Conservation (phyloP, 2,888 invertebrate genomes). For the Aelia acuminata region DNA sequence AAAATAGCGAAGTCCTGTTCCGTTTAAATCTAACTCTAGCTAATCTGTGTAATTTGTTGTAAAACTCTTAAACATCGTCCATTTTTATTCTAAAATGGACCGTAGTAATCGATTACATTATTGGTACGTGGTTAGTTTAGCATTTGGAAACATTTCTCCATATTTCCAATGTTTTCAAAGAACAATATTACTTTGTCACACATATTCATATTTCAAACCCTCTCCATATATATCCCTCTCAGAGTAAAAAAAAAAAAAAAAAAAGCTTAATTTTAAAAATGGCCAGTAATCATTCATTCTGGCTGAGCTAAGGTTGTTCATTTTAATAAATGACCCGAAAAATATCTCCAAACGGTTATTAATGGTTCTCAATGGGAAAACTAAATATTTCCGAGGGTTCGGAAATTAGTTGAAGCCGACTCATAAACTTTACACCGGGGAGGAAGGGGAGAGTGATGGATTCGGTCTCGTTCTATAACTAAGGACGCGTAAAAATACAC, state of each 20-base stretch:
- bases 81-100: no score
- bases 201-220: not conserved
- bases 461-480: slow-evolving; percentile 29
- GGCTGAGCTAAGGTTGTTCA: not conserved
- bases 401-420: slow-evolving; percentile 37
- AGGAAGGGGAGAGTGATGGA: slow-evolving; percentile 25
- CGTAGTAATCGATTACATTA: no score
- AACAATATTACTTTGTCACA: not conserved
- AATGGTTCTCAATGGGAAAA: slow-evolving; percentile 37
- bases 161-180: no score
- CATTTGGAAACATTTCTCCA: no score
- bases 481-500: slow-evolving; percentile 51
- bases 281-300: not conserved
- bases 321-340: slow-evolving; percentile 8
- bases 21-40: no score
- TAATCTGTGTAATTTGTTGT: no score
- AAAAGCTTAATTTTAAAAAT: slow-evolving; percentile 19
- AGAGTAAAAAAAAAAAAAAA: not conserved
- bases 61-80: no score
- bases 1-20: no score
- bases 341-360: slow-evolving; percentile 37
- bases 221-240: not conserved
- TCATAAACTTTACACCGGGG: slow-evolving; percentile 36
- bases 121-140: no score
- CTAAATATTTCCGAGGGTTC: slow-evolving; percentile 43